Evolutionary conservation across 2,113 vertebrate species (phyloP).

Genomic region (Peucedramus taeniatus): DNA sequence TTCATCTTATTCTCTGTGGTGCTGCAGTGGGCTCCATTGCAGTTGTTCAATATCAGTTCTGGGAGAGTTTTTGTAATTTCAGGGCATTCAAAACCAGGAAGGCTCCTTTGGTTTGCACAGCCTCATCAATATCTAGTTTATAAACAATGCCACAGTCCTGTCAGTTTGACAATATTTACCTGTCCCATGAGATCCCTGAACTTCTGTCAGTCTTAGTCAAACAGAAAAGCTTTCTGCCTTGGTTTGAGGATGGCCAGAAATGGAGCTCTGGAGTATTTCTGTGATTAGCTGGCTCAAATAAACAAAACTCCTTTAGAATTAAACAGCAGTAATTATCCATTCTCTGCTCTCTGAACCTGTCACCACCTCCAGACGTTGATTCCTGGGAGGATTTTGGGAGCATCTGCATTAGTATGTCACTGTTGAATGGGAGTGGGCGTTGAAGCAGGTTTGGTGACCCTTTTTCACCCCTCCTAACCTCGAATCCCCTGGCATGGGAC

Average conservation of each 20-base stretch:
- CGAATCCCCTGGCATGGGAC: accelerated
- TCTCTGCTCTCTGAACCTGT: background rate
- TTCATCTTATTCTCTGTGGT: background rate
- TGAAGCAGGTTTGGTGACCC: background rate
- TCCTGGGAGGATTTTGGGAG: background rate
- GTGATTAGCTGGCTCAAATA: background rate
- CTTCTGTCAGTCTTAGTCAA: background rate
- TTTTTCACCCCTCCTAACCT: background rate
- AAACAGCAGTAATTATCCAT: background rate
- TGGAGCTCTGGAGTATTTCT: background rate
- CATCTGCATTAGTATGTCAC: accelerated
- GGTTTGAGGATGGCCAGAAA: background rate
- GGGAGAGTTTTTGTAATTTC: background rate
- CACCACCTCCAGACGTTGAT: accelerated
- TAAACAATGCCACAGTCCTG: background rate
- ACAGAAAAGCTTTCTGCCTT: background rate
- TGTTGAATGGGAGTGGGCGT: accelerated
- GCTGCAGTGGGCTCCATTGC: background rate
- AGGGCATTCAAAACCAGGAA: background rate
- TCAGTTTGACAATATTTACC: background rate
- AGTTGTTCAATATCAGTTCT: background rate
- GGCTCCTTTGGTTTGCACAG: background rate
- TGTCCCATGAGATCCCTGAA: background rate
- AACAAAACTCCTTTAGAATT: background rate
- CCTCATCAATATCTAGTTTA: background rate